Evolutionary conservation across 2,888 invertebrate genomes (phyloP).

Genomic region (Dolichomitus sp.): DNA sequence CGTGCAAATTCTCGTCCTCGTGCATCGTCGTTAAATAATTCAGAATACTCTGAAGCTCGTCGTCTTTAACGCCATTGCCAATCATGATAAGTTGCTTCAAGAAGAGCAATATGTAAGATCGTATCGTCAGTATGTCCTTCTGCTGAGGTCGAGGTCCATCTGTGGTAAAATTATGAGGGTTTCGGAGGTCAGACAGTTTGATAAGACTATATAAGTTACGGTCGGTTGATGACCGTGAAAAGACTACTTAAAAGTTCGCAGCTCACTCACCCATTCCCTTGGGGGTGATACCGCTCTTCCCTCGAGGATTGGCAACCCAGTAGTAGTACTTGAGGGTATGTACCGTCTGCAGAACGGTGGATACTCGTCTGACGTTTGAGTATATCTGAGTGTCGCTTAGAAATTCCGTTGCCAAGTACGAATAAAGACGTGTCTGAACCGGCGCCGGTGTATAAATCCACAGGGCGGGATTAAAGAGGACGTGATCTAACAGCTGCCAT

Average conservation of each 20-base stretch:
- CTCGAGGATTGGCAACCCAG: constrained; percentile 98
- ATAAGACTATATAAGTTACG: neutral
- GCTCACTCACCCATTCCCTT: constrained; percentile 95
- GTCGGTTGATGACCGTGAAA: constrained; percentile 39
- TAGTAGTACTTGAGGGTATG: constrained; percentile 99
- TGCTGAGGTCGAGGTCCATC: constrained; percentile 98
- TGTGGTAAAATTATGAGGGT: constrained; percentile 84
- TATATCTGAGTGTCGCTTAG: constrained; percentile 99
- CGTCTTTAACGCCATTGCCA: constrained; percentile 98
- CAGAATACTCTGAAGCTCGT: constrained; percentile 99
- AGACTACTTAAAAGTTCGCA: constrained; percentile 38
- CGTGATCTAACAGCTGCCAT: constrained; percentile 99
- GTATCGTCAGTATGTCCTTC: constrained; percentile 97
- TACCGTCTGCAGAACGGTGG: constrained; percentile 98
- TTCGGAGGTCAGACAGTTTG: constrained; percentile 13
- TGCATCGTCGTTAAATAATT: constrained; percentile 99
- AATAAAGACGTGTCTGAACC: constrained; percentile 98
- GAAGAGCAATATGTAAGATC: constrained; percentile 98
- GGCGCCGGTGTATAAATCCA: constrained; percentile 99
- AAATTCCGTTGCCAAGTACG: constrained; percentile 99
- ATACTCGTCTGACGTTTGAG: constrained; percentile 98
- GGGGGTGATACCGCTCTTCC: constrained; percentile 97
- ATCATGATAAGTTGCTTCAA: constrained; percentile 98
- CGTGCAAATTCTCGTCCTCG: constrained; percentile 99
- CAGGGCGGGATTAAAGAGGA: constrained; percentile 99